Evolutionary conservation across 2,113 vertebrate species (phyloP).

Genomic region (Salvelinus fontinalis): DNA sequence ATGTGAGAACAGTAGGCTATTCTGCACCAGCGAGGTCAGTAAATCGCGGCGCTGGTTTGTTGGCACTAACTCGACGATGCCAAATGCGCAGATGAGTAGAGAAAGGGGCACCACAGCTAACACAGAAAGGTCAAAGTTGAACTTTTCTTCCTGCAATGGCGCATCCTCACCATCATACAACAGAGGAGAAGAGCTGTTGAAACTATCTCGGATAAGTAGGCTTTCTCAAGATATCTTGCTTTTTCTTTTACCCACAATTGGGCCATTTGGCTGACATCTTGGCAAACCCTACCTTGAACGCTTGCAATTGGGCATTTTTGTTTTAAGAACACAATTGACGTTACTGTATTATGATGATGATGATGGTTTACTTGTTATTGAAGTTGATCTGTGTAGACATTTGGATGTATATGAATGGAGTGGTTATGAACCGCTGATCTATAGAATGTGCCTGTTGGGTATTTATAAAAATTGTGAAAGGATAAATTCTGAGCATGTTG

Average conservation of each 20-base stretch:
- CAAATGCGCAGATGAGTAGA: background rate
- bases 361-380: slow-evolving; percentile 10
- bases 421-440: slow-evolving; percentile 31
- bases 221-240: background rate
- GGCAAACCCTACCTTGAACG: background rate
- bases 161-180: background rate
- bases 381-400: slow-evolving; percentile 20
- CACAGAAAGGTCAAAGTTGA: background rate
- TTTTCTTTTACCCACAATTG: background rate
- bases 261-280: background rate
- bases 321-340: background rate
- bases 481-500: slow-evolving; percentile 49
- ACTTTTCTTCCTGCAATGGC: background rate
- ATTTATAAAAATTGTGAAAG: slow-evolving; percentile 49
- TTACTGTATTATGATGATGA: slow-evolving; percentile 8
- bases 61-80: background rate
- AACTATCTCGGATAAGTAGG: background rate
- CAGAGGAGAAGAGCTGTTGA: background rate
- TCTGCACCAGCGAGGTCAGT: background rate
- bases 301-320: background rate
- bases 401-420: slow-evolving; percentile 17
- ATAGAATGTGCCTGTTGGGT: slow-evolving; percentile 40
- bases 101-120: background rate
- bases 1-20: background rate
- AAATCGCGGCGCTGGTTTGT: background rate